Evolutionary conservation across 1,140 invertebrate species (phyloP).

Genomic region (Brachionus rubens): DNA sequence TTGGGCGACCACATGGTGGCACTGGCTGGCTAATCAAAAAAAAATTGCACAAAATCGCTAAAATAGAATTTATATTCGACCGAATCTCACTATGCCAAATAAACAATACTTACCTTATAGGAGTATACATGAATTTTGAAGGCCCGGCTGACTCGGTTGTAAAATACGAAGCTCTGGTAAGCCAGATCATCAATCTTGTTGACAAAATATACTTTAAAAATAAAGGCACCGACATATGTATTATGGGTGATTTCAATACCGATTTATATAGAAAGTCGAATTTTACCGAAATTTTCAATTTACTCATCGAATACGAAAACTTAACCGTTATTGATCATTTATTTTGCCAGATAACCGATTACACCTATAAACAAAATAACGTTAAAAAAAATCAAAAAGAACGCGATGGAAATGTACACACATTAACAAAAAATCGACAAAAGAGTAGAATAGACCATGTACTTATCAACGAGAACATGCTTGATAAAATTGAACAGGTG

Average conservation of each 20-base stretch:
- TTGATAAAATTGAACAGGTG: neutral
- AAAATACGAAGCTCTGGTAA: neutral
- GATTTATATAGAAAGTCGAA: neutral
- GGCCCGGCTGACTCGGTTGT: slow-evolving; percentile 1
- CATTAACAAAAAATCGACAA: neutral
- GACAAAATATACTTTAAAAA: slow-evolving; percentile 20
- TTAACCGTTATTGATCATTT: neutral
- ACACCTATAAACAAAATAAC: slow-evolving; percentile 14
- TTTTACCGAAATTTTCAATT: slow-evolving; percentile 16
- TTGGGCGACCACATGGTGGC: neutral
- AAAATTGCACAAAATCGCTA: neutral
- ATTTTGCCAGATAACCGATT: slow-evolving; percentile 4
- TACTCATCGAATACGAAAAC: slow-evolving; percentile 7
- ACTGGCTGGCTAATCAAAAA: slow-evolving; percentile 15
- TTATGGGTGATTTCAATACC: slow-evolving; percentile 12
- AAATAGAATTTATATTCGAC: neutral
- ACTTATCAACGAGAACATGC: neutral
- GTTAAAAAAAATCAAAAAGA: neutral
- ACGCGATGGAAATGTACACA: neutral
- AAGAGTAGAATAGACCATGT: slow-evolving; percentile 4
- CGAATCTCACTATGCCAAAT: slow-evolving; percentile 14
- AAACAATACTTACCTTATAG: slow-evolving; percentile 19
- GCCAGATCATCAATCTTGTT: neutral
- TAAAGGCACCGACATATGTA: neutral
- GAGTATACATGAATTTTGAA: slow-evolving; percentile 25